Evolutionary conservation across 2,888 invertebrate species (phyloP), one percentile per base, ranked within the genome.

Genomic region (Suillia variegata): DNA sequence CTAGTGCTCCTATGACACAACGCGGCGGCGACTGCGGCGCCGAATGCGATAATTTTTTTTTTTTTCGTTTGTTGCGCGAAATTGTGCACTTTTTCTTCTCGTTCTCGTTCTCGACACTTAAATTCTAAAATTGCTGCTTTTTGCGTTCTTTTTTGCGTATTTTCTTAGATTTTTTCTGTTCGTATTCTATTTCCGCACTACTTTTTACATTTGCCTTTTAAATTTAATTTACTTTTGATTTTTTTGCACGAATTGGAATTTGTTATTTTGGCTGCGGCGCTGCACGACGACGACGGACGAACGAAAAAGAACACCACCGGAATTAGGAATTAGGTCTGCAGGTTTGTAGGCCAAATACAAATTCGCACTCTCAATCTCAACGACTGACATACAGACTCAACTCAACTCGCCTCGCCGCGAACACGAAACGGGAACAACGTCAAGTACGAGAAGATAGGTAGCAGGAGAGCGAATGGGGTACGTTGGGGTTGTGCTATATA

Each of bases 381-480:
- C 58, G 56, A 63, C 59, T 57, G 26, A 26, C 26, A 26, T 26
- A 26, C 26, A n/a, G n/a, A n/a, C n/a, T n/a, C n/a, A n/a, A n/a
- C n/a, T n/a, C n/a, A n/a, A n/a, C n/a, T n/a, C n/a, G n/a, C 62
- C 65, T 47, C 45, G 22, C 54, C 31, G 26, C 13, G 21, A 21
- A 47, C 18, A 17, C 22, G 49, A 17, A n/a, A 49, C 49, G 12
- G 21, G 20, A 49, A 21, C 49, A 24, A 49, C 47, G 47, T 17
- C 47, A 20, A 48, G 68, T 65, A 65, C 71, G 70, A 73, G 74
- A 70, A 70, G 73, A 74, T 72, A 70, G 73, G 75, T 71, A 74
- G 73, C 73, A 74, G 67, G 62, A 69, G 64, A 73, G 18, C 68
- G 61, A 72, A 72, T 74, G 74, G 67, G 71, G 71, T 72, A 75